Conservation (phyloP, 2,113 vertebrate species). For the Tinamus guttatus region DNA sequence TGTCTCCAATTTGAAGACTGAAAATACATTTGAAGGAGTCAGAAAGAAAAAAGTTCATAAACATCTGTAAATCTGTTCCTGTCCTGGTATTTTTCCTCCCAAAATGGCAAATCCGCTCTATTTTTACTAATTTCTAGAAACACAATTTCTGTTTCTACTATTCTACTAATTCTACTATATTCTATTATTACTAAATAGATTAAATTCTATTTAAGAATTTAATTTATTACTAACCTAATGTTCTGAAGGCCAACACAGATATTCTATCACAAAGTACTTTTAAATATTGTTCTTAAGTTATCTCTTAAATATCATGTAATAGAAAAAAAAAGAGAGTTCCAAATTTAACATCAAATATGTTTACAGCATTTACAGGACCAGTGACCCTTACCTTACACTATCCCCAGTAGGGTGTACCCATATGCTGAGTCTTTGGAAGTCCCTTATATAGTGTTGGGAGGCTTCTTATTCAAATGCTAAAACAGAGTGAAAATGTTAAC, state of each 20-base stretch:
- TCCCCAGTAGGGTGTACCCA: neutral
- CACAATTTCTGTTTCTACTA: neutral
- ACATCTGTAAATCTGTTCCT: neutral
- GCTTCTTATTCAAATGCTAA: neutral
- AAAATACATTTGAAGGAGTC: neutral
- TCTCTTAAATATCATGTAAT: neutral
- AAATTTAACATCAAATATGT: neutral
- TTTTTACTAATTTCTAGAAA: neutral
- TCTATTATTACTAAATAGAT: too few relatives aligned
- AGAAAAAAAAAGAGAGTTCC: neutral
- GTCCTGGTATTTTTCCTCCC: neutral
- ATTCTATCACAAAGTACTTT: neutral
- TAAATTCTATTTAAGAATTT: neutral
- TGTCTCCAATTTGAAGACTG: neutral
- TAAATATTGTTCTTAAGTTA: neutral
- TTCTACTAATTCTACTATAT: neutral
- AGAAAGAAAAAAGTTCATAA: neutral
- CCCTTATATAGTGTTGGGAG: neutral
- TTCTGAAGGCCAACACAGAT: neutral
- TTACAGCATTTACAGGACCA: neutral
- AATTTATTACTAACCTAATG: neutral
- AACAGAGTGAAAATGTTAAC: neutral
- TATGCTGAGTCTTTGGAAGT: neutral
- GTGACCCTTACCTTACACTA: slow-evolving; percentile 21
- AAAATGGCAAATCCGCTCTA: neutral